A percentile compares a stretch with the other conserved stretches of the same genome.
These are phyloP conservation scores for Drosophila rufa DNA, from an alignment of 1,140 invertebrate genomes.

Conservation along the genomic window DNA sequence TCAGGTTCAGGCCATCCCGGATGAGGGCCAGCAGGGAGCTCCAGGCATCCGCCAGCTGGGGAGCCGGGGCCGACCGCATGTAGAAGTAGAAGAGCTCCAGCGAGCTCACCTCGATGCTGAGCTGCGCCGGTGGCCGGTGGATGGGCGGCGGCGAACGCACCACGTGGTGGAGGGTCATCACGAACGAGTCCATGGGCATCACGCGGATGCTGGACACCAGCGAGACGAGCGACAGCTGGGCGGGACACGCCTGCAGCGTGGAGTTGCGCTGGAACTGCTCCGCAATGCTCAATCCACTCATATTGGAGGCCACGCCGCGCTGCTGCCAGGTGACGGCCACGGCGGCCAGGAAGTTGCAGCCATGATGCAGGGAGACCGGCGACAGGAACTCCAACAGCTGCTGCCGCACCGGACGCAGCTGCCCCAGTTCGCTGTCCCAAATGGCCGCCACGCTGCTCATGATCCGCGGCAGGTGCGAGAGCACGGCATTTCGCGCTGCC, in stretches of 20 bases:
- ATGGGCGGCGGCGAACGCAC: conserved; percentile 92
- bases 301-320: conserved; percentile 83
- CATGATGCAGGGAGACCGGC: conserved; percentile 94
- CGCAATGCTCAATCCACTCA: conserved; percentile 73
- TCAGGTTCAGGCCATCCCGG: conserved; percentile 90
- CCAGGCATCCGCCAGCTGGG: conserved; percentile 93
- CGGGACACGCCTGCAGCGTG: conserved; percentile 88
- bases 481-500: conserved; percentile 90
- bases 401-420: conserved; percentile 88
- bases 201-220: conserved; percentile 93
- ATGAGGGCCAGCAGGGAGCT: conserved; percentile 91
- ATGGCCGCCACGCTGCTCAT: conserved; percentile 92
- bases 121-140: conserved; percentile 87
- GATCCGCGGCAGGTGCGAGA: conserved; percentile 93
- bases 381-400: conserved; percentile 94
- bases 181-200: conserved; percentile 93
- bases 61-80: conserved; percentile 89
- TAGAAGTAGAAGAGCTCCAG: conserved; percentile 89
- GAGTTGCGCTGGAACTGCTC: conserved; percentile 82
- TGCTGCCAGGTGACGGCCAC: conserved; percentile 96
- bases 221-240: conserved; percentile 92
- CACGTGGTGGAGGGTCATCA: conserved; percentile 94
- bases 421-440: conserved; percentile 90
- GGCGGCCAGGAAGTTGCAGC: conserved; percentile 92
- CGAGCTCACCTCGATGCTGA: conserved; percentile 88